These are phyloP conservation scores for Chloropsis hardwickii DNA, from an alignment of 2,113 vertebrate genomes.

Conservation along the genomic window DNA sequence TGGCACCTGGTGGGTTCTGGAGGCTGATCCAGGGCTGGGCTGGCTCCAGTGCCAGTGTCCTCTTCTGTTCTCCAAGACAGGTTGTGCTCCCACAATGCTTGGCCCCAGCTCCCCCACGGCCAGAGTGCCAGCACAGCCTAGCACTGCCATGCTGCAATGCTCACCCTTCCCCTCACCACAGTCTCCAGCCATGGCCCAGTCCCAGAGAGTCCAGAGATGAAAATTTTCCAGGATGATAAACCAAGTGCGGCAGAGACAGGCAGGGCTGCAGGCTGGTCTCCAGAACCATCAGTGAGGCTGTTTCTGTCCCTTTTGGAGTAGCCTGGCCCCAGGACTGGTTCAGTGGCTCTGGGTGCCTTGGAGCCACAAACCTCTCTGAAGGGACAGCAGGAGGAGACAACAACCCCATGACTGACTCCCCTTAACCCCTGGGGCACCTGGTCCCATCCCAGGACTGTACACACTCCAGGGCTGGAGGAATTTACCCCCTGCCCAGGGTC, in stretches of 20 bases:
- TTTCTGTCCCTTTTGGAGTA: background rate
- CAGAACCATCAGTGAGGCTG: accelerated
- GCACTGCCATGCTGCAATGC: background rate
- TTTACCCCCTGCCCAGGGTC: background rate
- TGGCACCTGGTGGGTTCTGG: background rate
- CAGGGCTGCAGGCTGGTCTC: background rate
- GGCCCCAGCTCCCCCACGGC: background rate
- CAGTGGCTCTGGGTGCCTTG: background rate
- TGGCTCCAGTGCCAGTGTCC: background rate
- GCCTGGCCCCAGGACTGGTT: background rate
- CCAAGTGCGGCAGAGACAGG: accelerated
- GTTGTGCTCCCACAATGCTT: background rate
- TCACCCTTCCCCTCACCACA: background rate
- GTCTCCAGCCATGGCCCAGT: background rate
- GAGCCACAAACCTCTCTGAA: background rate
- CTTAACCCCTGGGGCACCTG: background rate
- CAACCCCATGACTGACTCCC: accelerated
- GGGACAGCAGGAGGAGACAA: background rate
- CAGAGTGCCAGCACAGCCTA: background rate
- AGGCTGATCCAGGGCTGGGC: background rate
- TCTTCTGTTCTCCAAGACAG: background rate
- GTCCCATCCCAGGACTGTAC: background rate
- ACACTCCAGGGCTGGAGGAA: background rate
- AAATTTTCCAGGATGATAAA: background rate
- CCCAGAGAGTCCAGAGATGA: background rate